Percentiles rank a stretch among this genome's conserved stretches.
Conservation (phyloP, 2,888 invertebrate genomes). For the Spicauda simplicius region DNA sequence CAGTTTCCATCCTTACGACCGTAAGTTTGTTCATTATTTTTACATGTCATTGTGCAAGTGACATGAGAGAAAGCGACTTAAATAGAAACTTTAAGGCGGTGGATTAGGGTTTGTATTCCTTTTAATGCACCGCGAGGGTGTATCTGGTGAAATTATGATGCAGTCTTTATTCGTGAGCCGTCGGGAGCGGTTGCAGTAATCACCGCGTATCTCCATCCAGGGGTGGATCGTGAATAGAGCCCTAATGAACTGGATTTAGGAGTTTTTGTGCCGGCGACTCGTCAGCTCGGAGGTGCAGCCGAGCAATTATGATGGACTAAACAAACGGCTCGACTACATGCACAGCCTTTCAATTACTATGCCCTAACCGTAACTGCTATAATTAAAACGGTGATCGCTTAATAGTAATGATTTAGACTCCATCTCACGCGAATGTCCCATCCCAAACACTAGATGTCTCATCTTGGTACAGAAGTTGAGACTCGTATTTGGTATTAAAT, state of each 20-base stretch:
- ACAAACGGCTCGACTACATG: conserved; percentile 69
- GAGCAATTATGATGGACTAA: conserved; percentile 82
- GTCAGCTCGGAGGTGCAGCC: conserved; percentile 79
- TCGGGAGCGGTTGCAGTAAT: conserved; percentile 85
- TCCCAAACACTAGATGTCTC: too few relatives aligned
- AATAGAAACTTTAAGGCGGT: conserved; percentile 64
- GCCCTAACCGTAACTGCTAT: conserved; percentile 44
- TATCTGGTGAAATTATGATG: conserved; percentile 85
- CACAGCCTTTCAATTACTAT: conserved; percentile 64
- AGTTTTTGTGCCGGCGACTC: conserved; percentile 82
- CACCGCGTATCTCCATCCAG: conserved; percentile 85
- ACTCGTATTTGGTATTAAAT: too few relatives aligned
- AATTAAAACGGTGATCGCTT: too few relatives aligned
- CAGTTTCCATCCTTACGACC: conserved; percentile 58
- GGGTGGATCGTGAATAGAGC: conserved; percentile 83
- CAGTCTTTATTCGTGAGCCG: conserved; percentile 85
- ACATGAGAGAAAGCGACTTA: conserved; percentile 57
- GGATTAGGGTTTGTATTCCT: conserved; percentile 67
- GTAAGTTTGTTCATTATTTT: conserved; percentile 84
- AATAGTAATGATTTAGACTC: too few relatives aligned
- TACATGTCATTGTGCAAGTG: conserved; percentile 85
- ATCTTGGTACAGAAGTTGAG: too few relatives aligned
- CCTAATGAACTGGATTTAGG: conserved; percentile 86
- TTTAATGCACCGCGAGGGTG: conserved; percentile 63
- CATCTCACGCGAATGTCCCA: too few relatives aligned